phyloP scores from a whole-genome alignment of 2,888 invertebrate species.

The Megaustenia siamemsis region DNA sequence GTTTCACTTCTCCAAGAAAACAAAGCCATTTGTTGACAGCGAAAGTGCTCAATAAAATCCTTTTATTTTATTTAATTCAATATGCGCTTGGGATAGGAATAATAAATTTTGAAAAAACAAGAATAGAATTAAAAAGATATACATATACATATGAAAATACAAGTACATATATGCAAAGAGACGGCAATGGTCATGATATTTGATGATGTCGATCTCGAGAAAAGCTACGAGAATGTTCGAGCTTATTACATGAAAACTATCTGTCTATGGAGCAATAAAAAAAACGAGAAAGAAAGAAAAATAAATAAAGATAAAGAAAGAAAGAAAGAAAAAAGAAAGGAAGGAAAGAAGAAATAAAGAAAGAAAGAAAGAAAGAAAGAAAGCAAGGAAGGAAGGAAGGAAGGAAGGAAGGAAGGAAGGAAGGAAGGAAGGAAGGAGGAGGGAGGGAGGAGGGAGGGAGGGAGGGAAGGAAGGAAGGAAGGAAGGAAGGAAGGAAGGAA shows the following conservation, averaged over 20 bases:
- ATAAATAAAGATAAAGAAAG: neutral
- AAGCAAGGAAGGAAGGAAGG: neutral
- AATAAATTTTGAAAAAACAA: too few relatives aligned
- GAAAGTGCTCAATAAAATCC: neutral
- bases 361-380: neutral
- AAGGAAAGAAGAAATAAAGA: neutral
- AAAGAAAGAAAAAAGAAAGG: neutral
- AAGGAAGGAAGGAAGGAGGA: neutral
- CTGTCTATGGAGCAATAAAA: too few relatives aligned
- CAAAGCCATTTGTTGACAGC: neutral
- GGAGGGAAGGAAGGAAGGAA: neutral
- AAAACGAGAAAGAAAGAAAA: neutral
- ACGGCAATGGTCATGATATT: too few relatives aligned
- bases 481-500: neutral
- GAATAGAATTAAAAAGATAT: too few relatives aligned
- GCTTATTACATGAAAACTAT: too few relatives aligned
- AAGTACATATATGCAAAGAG: too few relatives aligned
- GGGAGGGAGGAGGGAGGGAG: neutral
- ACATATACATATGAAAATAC: too few relatives aligned
- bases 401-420: neutral
- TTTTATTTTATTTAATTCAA: too few relatives aligned
- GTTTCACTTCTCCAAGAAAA: neutral
- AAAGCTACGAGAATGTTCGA: too few relatives aligned
- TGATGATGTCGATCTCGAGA: too few relatives aligned
- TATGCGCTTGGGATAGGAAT: too few relatives aligned